These are phyloP conservation scores for Falcunculus frontatus DNA, from an alignment of 2,113 vertebrate species.

Conservation along the genomic window DNA sequence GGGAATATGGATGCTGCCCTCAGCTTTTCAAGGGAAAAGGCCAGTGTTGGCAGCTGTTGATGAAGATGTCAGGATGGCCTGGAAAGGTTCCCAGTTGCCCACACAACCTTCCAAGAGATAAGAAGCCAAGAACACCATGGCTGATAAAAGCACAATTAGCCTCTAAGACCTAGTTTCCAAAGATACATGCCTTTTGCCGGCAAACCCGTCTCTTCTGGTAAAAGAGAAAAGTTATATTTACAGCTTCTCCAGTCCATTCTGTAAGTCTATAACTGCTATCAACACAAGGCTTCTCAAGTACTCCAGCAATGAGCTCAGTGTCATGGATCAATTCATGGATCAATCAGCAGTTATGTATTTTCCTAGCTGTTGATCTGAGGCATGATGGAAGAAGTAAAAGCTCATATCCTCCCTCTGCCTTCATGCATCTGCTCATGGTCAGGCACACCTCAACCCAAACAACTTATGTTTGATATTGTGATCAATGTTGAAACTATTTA, in stretches of 20 bases:
- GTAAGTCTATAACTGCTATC: not conserved
- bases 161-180: not conserved
- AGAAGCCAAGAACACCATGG: not conserved
- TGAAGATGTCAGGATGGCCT: not conserved
- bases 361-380: not conserved
- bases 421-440: rapidly evolving
- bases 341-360: not conserved
- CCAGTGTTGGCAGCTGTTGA: not conserved
- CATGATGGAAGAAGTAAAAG: not conserved
- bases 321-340: not conserved
- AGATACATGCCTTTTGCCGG: not conserved
- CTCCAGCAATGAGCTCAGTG: not conserved
- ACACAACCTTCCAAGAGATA: not conserved
- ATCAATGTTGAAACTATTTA: not conserved
- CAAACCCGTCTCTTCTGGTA: not conserved
- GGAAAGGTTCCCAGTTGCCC: not conserved
- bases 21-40: not conserved
- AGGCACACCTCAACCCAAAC: not conserved
- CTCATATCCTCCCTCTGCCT: not conserved
- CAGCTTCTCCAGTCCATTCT: not conserved
- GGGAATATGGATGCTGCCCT: not conserved
- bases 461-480: not conserved
- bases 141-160: not conserved
- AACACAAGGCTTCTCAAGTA: not conserved
- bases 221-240: not conserved